phyloP scores from a whole-genome alignment of 2,113 vertebrate genomes.

The Bos javanicus region DNA sequence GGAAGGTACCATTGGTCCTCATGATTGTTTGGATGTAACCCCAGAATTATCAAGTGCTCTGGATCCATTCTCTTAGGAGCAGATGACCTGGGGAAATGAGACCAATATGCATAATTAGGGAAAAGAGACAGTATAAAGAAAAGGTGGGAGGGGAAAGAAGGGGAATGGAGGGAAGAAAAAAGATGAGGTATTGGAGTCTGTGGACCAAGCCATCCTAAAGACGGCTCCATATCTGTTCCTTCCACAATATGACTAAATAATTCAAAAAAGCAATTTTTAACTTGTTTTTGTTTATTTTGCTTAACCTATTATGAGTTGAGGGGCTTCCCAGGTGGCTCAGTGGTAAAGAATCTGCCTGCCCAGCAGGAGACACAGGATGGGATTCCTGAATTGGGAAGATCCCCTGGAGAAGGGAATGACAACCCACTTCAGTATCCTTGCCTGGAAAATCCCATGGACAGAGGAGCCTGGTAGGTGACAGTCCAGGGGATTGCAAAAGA shows the following conservation, averaged over 20 bases:
- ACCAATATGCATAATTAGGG: neutral
- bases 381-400: neutral
- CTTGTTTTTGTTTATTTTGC: neutral
- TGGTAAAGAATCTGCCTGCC: neutral
- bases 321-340: neutral
- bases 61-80: neutral
- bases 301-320: neutral
- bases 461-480: neutral
- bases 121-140: neutral
- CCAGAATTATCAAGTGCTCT: no score
- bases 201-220: neutral
- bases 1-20: neutral
- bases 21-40: neutral
- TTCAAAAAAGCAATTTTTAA: neutral
- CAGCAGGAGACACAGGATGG: neutral
- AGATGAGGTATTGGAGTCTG: neutral
- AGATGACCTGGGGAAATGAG: neutral
- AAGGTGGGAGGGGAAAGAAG: neutral
- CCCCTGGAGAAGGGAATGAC: neutral
- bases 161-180: neutral
- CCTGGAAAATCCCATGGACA: neutral
- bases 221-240: neutral
- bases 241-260: neutral
- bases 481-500: neutral
- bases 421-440: neutral